These are phyloP conservation scores for Noctilio leporinus DNA, from an alignment of 2,113 vertebrate species.

Conservation along the genomic window DNA sequence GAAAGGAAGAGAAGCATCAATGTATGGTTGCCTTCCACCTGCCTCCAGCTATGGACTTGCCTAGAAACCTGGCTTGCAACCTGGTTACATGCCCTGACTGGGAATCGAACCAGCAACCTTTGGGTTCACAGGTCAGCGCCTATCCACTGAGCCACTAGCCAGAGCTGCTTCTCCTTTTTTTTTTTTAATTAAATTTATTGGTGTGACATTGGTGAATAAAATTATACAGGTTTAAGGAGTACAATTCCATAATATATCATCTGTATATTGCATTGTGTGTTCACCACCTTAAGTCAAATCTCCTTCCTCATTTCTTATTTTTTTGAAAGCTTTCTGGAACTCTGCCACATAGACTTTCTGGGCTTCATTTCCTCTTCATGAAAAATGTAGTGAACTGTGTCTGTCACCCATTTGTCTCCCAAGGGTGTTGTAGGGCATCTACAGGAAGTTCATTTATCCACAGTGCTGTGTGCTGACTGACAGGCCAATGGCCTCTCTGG, in stretches of 20 bases:
- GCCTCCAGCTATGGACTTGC: too few relatives aligned
- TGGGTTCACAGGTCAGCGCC: too few relatives aligned
- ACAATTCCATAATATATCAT: not conserved
- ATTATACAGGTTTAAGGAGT: not conserved
- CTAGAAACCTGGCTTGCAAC: too few relatives aligned
- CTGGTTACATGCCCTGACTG: too few relatives aligned
- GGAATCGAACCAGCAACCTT: too few relatives aligned
- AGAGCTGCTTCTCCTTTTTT: not conserved
- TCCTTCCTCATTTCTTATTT: not conserved
- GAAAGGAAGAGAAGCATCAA: too few relatives aligned
- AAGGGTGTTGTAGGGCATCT: not conserved
- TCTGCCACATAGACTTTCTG: not conserved
- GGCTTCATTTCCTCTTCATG: constrained; percentile 22
- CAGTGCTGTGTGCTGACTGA: not conserved
- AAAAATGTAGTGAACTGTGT: constrained; percentile 13
- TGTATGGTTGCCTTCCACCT: too few relatives aligned
- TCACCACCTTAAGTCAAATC: not conserved
- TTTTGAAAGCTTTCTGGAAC: constrained; percentile 36
- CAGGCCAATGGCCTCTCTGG: constrained; percentile 30
- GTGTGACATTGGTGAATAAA: not conserved
- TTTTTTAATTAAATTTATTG: not conserved
- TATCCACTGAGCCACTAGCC: too few relatives aligned
- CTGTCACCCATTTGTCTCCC: constrained; percentile 16
- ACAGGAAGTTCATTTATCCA: constrained; percentile 21
- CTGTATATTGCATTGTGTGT: not conserved